A percentile compares a stretch with the other conserved stretches of the same genome.
Evolutionary conservation across 2,888 invertebrate genomes (phyloP).

Genomic region (Cerastis rubricosa): DNA sequence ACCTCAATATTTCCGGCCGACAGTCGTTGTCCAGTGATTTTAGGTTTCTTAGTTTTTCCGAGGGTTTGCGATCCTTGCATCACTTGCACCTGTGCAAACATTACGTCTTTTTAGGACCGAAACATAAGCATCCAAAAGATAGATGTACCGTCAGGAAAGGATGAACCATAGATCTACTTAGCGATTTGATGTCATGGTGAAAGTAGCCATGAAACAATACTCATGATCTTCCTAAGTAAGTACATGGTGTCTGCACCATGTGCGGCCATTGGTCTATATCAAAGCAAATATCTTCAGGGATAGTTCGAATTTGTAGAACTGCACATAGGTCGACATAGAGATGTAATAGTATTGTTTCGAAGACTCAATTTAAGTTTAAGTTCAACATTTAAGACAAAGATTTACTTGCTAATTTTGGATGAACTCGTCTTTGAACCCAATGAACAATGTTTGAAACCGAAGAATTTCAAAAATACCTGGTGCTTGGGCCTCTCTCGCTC

Average conservation of each 20-base stretch:
- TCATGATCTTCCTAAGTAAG: background rate
- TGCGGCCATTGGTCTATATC: background rate
- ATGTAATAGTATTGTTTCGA: background rate
- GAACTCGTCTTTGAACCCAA: background rate
- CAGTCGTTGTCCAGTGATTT: slow-evolving; percentile 94
- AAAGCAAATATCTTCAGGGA: background rate
- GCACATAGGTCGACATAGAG: too few relatives aligned
- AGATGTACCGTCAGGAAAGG: background rate
- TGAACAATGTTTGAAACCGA: background rate
- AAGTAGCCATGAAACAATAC: background rate
- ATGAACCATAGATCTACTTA: background rate
- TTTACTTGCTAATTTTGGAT: background rate
- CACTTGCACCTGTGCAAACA: slow-evolving; percentile 89
- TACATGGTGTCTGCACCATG: background rate
- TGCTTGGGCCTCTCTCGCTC: slow-evolving; percentile 91
- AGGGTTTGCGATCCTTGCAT: slow-evolving; percentile 95
- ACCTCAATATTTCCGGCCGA: slow-evolving; percentile 96
- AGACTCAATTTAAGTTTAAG: background rate
- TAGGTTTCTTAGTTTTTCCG: slow-evolving; percentile 95
- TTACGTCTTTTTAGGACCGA: slow-evolving; percentile 24
- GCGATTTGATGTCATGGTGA: slow-evolving; percentile 5
- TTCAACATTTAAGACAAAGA: background rate
- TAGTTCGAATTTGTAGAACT: background rate
- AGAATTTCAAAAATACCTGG: slow-evolving; percentile 82
- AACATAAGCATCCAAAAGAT: slow-evolving; percentile 10